Evolutionary conservation across 1,140 invertebrate species (phyloP).

Genomic region (Nixonia krombeini): DNA sequence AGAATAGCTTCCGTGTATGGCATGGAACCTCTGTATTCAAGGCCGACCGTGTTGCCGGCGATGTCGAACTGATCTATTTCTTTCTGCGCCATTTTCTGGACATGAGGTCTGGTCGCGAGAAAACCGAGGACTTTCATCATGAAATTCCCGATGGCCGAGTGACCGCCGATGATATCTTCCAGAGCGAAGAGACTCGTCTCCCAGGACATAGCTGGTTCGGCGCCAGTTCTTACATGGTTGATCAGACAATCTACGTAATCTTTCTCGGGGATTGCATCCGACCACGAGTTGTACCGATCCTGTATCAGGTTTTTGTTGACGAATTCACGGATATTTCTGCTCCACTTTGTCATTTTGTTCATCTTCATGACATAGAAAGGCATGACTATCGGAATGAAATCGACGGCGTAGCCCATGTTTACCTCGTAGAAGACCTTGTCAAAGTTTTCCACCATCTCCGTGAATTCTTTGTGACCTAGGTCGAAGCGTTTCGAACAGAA

Average conservation of each 20-base stretch:
- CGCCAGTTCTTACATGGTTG: conserved; percentile 76
- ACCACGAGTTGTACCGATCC: conserved; percentile 74
- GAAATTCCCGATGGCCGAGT: conserved; percentile 88
- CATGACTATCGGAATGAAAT: conserved; percentile 88
- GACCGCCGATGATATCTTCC: conserved; percentile 90
- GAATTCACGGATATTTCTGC: conserved; percentile 80
- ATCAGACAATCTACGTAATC: conserved; percentile 84
- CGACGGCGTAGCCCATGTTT: conserved; percentile 89
- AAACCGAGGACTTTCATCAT: conserved; percentile 82
- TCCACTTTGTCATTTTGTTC: conserved; percentile 78
- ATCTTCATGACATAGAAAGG: conserved; percentile 81
- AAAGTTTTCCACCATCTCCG: conserved; percentile 79
- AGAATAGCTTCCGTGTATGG: conserved; percentile 89
- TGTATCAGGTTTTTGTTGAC: conserved; percentile 81
- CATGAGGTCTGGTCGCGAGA: conserved; percentile 76
- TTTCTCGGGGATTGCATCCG: conserved; percentile 63
- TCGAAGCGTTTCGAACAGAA: conserved; percentile 85
- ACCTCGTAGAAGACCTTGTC: conserved; percentile 92
- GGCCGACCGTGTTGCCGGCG: conserved; percentile 69
- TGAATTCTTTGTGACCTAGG: conserved; percentile 77
- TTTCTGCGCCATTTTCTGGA: conserved; percentile 76
- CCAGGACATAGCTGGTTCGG: conserved; percentile 73
- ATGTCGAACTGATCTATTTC: conserved; percentile 78
- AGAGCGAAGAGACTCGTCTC: conserved; percentile 84
- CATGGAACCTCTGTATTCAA: conserved; percentile 79